Evolutionary conservation across 2,113 vertebrate species (phyloP), one percentile per base, ranked within the genome.

Genomic region (Labrus mixtus): DNA sequence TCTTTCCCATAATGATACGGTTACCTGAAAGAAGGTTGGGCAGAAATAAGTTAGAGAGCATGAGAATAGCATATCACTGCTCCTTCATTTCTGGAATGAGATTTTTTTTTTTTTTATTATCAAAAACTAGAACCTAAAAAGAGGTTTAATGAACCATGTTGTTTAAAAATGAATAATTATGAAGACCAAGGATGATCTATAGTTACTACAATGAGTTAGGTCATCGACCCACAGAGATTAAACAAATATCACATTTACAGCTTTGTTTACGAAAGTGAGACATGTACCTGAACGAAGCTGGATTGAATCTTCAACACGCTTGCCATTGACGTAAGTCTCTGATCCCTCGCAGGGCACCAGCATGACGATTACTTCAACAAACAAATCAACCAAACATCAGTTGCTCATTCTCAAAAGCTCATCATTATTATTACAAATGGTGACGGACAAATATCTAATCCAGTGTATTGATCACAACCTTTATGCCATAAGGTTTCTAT

Each of bases 1-100:
- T 99, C 93, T 99, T 99, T 63, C 98, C 98, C 98, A 99, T 98
- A 85, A 99, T 99, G 79, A 99, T 99, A 25, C 98, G 97, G 90
- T 99, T 99, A 82, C 98, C 98, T 99, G 81, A 64, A 55, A 75
- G 41, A 8, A 77, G 54, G 77, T 71, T 7, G 69, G 43, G 8
- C 8, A 36, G 41, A 36, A 59, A 58, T 61, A 46, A 60, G 39
- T 0, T 19, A 6, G 33, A 37, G 10, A 76, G 10, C 20, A 57
- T 22, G 3, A 2, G 23, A 56, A n/a, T 37, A 67, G 12, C 45
- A 15, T 1, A 50, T 45, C 43, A 45, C 10, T 45, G 3, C 1
- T 41, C 29, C 10, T 41, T 41, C 43, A 45, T 15, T 41, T 9
- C 39, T n/a, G 8, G 36, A 37, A 37, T 6, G 36, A 37, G 4